Percentiles rank a stretch among this genome's conserved stretches.
Conservation (phyloP, 2,797 vertebrate genomes). For the Helarctos malayanus region DNA sequence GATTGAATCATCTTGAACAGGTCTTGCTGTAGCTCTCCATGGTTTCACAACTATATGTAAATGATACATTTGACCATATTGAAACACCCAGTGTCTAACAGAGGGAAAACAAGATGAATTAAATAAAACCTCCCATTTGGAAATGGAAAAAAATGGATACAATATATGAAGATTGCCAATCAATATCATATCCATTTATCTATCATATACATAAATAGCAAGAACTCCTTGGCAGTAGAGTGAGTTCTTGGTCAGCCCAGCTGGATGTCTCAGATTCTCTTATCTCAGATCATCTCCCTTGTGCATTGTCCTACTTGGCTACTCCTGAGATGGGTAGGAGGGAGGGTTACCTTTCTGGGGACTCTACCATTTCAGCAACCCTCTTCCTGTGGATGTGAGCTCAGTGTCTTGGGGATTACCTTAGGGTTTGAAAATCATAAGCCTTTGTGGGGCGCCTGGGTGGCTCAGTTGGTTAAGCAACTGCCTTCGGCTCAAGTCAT, state of each 20-base stretch:
- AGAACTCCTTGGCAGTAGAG: neutral
- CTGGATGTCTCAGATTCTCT: neutral
- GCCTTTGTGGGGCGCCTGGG: neutral
- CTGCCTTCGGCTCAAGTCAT: too few relatives aligned
- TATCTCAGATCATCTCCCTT: neutral
- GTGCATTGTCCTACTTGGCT: neutral
- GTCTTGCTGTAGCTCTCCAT: neutral
- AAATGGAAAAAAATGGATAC: constrained; percentile 21
- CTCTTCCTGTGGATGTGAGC: neutral
- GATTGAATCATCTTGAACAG: neutral
- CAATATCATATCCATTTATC: neutral
- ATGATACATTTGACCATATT: neutral
- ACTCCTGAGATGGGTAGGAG: neutral
- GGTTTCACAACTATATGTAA: neutral
- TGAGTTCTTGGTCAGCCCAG: neutral
- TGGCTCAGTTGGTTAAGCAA: too few relatives aligned
- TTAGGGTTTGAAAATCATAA: constrained; percentile 11
- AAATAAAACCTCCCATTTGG: constrained; percentile 5
- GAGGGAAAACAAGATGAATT: neutral
- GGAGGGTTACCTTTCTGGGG: neutral
- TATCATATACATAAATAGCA: neutral
- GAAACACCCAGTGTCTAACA: neutral
- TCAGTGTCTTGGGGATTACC: neutral
- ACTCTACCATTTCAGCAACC: neutral
- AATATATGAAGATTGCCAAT: neutral